A percentile compares a stretch with the other conserved stretches of the same genome.
Evolutionary conservation across 2,797 vertebrate genomes (phyloP).

Genomic region (Melanotaenia boesemani): DNA sequence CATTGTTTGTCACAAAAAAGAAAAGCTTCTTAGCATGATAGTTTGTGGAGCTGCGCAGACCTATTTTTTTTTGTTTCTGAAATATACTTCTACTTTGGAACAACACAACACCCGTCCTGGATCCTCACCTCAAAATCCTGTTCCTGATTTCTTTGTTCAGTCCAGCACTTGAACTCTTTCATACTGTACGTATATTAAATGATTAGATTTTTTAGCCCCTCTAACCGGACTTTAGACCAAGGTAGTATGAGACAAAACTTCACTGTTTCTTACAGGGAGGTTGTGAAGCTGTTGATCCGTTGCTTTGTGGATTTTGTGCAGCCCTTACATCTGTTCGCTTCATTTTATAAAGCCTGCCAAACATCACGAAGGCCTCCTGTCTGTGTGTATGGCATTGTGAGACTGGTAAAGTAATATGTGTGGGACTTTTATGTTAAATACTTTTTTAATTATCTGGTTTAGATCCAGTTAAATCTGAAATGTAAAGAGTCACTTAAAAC

Average conservation of each 20-base stretch:
- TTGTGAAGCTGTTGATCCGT: conserved; percentile 43
- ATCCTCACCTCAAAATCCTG: conserved; percentile 30
- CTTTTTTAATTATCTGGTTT: conserved; percentile 64
- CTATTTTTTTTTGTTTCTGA: conserved; percentile 43
- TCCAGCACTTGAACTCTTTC: conserved; percentile 66
- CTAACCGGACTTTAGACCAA: conserved; percentile 52
- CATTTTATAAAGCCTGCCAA: conserved; percentile 70
- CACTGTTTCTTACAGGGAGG: conserved; percentile 35
- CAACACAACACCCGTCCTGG: conserved; percentile 55
- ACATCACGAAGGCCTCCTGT: conserved; percentile 71
- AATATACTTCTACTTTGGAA: conserved; percentile 69
- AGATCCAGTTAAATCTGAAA: conserved; percentile 65
- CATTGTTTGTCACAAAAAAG: conserved; percentile 64
- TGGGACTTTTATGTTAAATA: conserved; percentile 71
- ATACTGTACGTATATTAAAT: conserved; percentile 66
- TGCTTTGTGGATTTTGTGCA: conserved; percentile 54
- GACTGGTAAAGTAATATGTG: conserved; percentile 71
- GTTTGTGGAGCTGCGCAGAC: conserved; percentile 58
- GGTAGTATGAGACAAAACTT: conserved; percentile 47
- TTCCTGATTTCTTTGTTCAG: conserved; percentile 49
- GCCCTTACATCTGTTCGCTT: conserved; percentile 59
- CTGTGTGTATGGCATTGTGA: conserved; percentile 72
- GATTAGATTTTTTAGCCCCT: conserved; percentile 73
- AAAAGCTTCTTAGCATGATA: conserved; percentile 68
- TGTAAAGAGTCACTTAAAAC: conserved; percentile 70